Percentiles rank a stretch among this genome's conserved stretches.
phyloP scores from a whole-genome alignment of 2,113 vertebrate genomes.

The Carassius auratus region DNA sequence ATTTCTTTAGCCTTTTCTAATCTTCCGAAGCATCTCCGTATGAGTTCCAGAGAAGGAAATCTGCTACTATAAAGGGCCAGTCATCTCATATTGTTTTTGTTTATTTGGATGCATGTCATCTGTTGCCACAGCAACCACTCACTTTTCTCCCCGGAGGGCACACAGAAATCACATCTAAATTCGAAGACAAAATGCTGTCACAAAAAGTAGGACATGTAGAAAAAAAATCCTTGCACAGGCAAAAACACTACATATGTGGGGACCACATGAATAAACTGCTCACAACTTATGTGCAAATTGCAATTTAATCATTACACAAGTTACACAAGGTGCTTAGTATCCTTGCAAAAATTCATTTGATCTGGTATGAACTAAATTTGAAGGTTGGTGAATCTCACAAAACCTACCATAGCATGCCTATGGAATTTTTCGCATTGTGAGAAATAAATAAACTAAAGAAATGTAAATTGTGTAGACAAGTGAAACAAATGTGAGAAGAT shows the following conservation, averaged over 20 bases:
- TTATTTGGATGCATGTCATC: slow-evolving; percentile 34
- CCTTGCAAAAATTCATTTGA: background rate
- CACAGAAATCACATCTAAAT: slow-evolving; percentile 16
- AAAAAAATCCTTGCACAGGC: background rate
- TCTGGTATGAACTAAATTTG: background rate
- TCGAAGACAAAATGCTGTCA: background rate
- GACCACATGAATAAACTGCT: background rate
- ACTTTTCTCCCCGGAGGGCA: slow-evolving; percentile 13
- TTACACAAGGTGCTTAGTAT: background rate
- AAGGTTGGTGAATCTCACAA: background rate
- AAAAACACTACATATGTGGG: background rate
- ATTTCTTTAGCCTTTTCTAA: slow-evolving; percentile 39
- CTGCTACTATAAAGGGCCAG: background rate
- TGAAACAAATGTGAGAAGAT: background rate
- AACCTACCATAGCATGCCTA: background rate
- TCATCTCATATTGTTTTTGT: slow-evolving; percentile 10
- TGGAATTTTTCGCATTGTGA: background rate
- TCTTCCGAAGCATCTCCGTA: slow-evolving; percentile 16
- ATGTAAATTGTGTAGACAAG: background rate
- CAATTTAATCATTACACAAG: too few relatives aligned
- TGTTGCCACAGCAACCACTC: slow-evolving; percentile 31
- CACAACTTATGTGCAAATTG: background rate
- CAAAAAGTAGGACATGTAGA: slow-evolving; percentile 7
- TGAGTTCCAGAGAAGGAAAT: background rate
- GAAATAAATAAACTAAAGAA: background rate